Percentiles rank a stretch among this genome's conserved stretches.
Conservation (phyloP, 30 jellyfish, hydroid and myxozoan genomes). For the Clytia hemisphaerica region DNA sequence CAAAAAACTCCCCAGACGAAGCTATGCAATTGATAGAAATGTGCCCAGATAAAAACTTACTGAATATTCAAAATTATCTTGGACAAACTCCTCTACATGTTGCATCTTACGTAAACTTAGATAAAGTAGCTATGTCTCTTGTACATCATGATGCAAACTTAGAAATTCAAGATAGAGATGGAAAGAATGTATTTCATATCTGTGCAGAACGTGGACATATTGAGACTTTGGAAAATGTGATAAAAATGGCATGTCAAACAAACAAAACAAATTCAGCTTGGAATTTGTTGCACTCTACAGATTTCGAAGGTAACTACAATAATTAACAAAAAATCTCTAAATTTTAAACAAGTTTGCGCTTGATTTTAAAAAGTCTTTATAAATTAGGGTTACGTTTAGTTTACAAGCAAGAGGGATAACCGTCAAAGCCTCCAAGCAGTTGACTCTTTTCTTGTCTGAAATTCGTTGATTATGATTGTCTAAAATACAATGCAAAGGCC, state of each 20-base stretch:
- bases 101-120: background rate
- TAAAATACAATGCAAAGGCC: too few species aligned
- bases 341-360: too few species aligned
- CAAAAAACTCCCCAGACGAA: background rate
- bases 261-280: background rate
- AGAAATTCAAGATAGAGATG: background rate
- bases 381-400: too few species aligned
- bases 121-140: background rate
- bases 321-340: too few species aligned
- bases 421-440: too few species aligned
- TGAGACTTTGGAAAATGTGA: background rate
- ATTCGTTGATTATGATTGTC: too few species aligned
- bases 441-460: too few species aligned
- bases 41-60: background rate
- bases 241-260: background rate
- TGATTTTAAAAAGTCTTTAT: too few species aligned
- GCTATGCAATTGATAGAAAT: constrained; percentile 15
- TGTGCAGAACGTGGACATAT: constrained; percentile 26
- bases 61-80: background rate
- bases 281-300: background rate
- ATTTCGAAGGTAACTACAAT: too few species aligned
- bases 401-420: too few species aligned
- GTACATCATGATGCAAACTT: background rate
- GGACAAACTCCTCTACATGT: constrained; percentile 20
- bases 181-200: constrained; percentile 6